Percentiles rank a stretch among this genome's conserved stretches.
These are phyloP conservation scores for Diadema setosum DNA, from an alignment of 35 echinoderm and acorn worm species.

Conservation along the genomic window DNA sequence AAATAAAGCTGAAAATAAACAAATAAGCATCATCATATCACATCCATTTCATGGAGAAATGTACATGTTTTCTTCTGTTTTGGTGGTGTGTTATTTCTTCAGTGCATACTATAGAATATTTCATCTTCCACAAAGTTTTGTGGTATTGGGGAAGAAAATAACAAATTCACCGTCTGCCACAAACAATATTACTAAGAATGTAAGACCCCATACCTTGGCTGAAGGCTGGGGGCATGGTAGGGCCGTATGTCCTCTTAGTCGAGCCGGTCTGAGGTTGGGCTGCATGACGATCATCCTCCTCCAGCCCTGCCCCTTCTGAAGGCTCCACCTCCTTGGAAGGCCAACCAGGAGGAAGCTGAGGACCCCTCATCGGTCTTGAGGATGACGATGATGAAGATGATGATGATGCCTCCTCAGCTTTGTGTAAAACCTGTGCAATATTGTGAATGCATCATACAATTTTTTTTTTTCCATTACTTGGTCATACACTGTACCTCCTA, in stretches of 20 bases:
- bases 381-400: too few relatives aligned
- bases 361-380: not conserved
- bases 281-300: not conserved
- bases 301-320: not conserved
- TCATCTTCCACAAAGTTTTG: not conserved
- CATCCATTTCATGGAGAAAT: not conserved
- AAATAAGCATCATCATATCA: not conserved
- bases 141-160: not conserved
- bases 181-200: not conserved
- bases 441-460: not conserved
- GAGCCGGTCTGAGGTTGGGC: too few relatives aligned
- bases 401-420: too few relatives aligned
- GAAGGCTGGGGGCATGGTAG: not conserved
- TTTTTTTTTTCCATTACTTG: not conserved
- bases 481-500: not conserved
- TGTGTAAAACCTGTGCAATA: not conserved
- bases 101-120: too few relatives aligned
- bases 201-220: not conserved
- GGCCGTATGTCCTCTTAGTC: not conserved
- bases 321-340: not conserved
- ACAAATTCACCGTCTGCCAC: not conserved
- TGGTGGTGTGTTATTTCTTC: not conserved
- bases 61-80: not conserved
- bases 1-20: too few relatives aligned
- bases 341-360: not conserved